Conservation (phyloP, 2,113 vertebrate genomes). For the Pseudolaguvia tuberculata region DNA sequence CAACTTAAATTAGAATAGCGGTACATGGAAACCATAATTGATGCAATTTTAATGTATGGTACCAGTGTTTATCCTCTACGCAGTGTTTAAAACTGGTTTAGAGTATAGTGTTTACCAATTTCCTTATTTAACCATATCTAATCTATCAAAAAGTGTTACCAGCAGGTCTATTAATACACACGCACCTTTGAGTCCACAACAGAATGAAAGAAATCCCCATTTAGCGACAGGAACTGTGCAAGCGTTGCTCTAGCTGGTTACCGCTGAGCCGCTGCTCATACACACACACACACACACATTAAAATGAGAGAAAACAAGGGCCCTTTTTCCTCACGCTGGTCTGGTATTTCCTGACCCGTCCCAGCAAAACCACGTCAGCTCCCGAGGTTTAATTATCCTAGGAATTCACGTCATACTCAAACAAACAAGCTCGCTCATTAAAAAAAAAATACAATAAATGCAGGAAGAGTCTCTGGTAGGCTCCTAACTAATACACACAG, state of each 20-base stretch:
- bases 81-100: too few species aligned
- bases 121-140: neutral
- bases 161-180: conserved; percentile 8
- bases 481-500: neutral
- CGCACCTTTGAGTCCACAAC: conserved; percentile 25
- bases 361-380: conserved; percentile 57
- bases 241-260: conserved; percentile 34
- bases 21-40: too few species aligned
- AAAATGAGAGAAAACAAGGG: conserved; percentile 41
- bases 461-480: neutral
- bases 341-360: conserved; percentile 88
- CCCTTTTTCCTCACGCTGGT: conserved; percentile 64
- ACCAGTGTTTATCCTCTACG: neutral
- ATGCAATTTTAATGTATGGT: neutral
- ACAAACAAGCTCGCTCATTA: conserved; percentile 40
- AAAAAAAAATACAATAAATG: conserved; percentile 39
- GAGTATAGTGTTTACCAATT: too few species aligned
- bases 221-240: conserved; percentile 16
- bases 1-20: neutral
- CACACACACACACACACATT: conserved; percentile 25
- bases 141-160: conserved; percentile 2
- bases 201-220: conserved; percentile 31
- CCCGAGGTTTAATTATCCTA: conserved; percentile 53
- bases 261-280: conserved; percentile 24
- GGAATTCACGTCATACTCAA: conserved; percentile 46